phyloP scores from a whole-genome alignment of 2,797 vertebrate genomes.

The Poecilia wingei region DNA sequence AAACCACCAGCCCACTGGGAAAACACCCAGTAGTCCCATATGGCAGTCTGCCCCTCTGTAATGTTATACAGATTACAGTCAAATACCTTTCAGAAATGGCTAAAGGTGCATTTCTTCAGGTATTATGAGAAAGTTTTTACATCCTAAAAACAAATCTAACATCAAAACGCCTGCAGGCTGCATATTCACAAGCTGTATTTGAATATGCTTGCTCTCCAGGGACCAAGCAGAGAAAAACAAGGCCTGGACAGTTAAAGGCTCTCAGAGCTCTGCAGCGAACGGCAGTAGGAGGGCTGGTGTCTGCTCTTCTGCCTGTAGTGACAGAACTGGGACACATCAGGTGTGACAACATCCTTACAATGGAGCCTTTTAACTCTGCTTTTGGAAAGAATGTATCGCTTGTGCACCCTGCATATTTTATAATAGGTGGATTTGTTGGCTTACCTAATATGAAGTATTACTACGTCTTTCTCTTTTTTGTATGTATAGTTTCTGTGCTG shows the following conservation, averaged over 20 bases:
- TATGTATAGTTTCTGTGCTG: slow-evolving; percentile 50
- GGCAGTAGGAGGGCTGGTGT: not conserved
- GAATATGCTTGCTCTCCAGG: not conserved
- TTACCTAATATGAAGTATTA: slow-evolving; percentile 50
- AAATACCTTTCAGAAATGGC: not conserved
- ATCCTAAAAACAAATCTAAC: not conserved
- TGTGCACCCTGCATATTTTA: slow-evolving; percentile 57
- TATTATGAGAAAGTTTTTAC: not conserved
- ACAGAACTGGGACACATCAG: not conserved
- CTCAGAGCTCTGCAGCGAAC: not conserved
- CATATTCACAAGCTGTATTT: not conserved
- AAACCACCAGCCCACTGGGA: no score
- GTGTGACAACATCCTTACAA: slow-evolving; percentile 4
- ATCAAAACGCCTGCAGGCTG: not conserved
- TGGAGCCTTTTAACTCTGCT: slow-evolving; percentile 56
- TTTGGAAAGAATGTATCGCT: slow-evolving; percentile 58
- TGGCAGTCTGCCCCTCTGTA: no score
- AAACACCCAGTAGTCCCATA: no score
- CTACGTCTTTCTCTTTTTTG: slow-evolving; percentile 40
- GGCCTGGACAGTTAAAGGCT: not conserved
- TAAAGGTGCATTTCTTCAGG: not conserved
- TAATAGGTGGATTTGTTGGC: slow-evolving; percentile 48
- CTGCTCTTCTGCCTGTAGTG: not conserved
- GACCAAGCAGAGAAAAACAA: not conserved
- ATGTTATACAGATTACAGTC: not conserved